A percentile compares a stretch with the other conserved stretches of the same genome.
Conservation (phyloP, 2,888 invertebrate genomes). For the Coremacera marginata region DNA sequence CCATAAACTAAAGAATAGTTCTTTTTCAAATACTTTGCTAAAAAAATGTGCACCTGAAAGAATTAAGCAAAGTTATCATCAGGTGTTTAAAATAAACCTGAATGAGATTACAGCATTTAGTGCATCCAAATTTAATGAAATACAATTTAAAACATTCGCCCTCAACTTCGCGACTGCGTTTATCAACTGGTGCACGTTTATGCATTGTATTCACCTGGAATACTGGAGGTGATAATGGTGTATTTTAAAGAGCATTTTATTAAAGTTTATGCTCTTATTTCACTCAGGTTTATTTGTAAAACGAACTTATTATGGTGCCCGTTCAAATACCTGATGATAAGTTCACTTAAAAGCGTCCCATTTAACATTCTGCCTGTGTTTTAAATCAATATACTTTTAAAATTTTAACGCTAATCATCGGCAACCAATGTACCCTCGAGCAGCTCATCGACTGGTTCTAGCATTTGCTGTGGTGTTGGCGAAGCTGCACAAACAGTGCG, state of each 20-base stretch:
- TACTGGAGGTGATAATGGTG: too few species aligned
- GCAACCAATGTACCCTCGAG: constrained; percentile 48
- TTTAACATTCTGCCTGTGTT: too few species aligned
- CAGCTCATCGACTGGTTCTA: constrained; percentile 60
- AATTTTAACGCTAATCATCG: constrained; percentile 43
- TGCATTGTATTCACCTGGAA: constrained; percentile 47
- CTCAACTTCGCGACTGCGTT: constrained; percentile 53
- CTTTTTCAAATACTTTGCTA: too few species aligned
- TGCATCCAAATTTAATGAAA: background rate
- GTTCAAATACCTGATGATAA: constrained; percentile 40
- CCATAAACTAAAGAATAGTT: too few species aligned
- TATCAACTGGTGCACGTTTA: constrained; percentile 41
- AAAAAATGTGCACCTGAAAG: too few species aligned
- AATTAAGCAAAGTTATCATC: constrained; percentile 28
- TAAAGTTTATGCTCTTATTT: constrained; percentile 1
- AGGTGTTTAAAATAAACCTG: constrained; percentile 55
- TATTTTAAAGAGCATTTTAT: background rate
- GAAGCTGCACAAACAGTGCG: constrained; percentile 61
- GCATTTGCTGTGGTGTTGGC: constrained; percentile 54
- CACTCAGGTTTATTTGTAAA: constrained; percentile 54
- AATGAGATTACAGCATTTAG: constrained; percentile 27
- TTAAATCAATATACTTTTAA: too few species aligned
- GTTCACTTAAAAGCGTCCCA: background rate
- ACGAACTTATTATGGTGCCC: too few species aligned
- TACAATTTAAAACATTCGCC: constrained; percentile 47